A percentile compares a stretch with the other conserved stretches of the same genome.
These are phyloP conservation scores for Psococerastis gibbosa DNA, from an alignment of 2,888 invertebrate genomes.

Conservation along the genomic window DNA sequence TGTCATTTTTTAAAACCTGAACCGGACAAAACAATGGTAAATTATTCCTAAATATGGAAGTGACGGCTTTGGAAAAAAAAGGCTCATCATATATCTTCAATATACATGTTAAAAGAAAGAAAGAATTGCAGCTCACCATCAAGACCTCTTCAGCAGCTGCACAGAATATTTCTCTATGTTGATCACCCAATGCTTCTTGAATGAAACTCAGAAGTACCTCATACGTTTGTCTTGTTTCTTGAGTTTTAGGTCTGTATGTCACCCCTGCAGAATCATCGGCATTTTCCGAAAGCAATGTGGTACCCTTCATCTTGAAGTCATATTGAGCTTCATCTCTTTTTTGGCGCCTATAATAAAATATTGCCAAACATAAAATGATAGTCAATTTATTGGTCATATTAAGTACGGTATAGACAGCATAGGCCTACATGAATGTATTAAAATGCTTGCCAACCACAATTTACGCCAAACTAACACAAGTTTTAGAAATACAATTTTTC, in stretches of 20 bases:
- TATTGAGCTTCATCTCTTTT: slow-evolving; percentile 86
- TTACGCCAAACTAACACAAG: too few species aligned
- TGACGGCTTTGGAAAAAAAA: too few species aligned
- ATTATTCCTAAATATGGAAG: not conserved
- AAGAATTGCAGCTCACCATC: slow-evolving; percentile 9
- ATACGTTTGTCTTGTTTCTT: slow-evolving; percentile 94
- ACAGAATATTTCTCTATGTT: slow-evolving; percentile 89
- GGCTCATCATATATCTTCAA: too few species aligned
- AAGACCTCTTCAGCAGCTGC: slow-evolving; percentile 97
- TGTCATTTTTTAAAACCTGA: slow-evolving; percentile 74
- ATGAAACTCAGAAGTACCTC: slow-evolving; percentile 90
- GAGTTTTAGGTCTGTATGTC: slow-evolving; percentile 88
- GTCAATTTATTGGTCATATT: slow-evolving; percentile 8
- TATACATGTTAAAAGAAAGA: not conserved
- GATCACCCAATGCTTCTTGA: slow-evolving; percentile 90
- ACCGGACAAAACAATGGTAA: slow-evolving; percentile 5
- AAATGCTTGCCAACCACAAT: not conserved
- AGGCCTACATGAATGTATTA: slow-evolving; percentile 4
- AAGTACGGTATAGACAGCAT: slow-evolving; percentile 10
- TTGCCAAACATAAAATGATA: too few species aligned
- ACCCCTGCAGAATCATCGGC: slow-evolving; percentile 89
- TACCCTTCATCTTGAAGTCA: slow-evolving; percentile 79
- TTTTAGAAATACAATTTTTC: too few species aligned
- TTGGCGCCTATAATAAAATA: slow-evolving; percentile 41
- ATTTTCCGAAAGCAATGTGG: slow-evolving; percentile 66